Evolutionary conservation across 2,797 vertebrate species (phyloP), one percentile per base, ranked within the genome.

Genomic region (Cirrhinus mrigala): DNA sequence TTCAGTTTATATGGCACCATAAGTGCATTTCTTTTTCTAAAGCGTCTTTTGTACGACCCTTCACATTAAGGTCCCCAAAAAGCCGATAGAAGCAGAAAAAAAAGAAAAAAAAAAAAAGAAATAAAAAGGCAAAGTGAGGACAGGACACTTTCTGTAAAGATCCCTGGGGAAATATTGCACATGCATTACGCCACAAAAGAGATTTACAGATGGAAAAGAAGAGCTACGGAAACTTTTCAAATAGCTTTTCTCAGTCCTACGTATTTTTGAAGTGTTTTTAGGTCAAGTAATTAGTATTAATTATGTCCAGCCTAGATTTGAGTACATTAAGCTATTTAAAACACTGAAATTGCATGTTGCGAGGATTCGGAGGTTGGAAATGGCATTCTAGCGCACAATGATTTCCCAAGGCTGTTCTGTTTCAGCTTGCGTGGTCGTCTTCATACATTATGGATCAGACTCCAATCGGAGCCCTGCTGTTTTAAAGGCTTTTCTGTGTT

Each of bases 381-480:
- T 82, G 71, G 64, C 66, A 81, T n/a, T 78, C 62, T 81, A 75
- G 86, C 76, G 58, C 82, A 78, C 82, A 87, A 29, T 86, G 84
- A 86, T 88, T 89, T 88, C 85, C 68, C 66, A 85, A 37, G 83
- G 85, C 73, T 86, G 68, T 80, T 79, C 73, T 80, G 73, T 76
- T 73, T 46, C 24, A 29, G 37, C 40, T 11, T 74, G 83, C 82
- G 29, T 78, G 79, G 50, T 58, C 80, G 56, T 74, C 83, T 84
- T 89, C 85, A 87, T 89, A 52, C 81, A 88, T 88, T 79, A 90
- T 90, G 69, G 56, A 87, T 87, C 79, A 77, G 15, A 77, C 56
- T 83, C 37, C 85, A 86, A 85, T 85, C 86, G 33, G 79, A 85
- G 78, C 48, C 74, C 15, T n/a, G 69, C 81, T 46, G 69, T 78